Conservation (phyloP, 2,797 vertebrate species). For the Zenarchopterus dispar region DNA sequence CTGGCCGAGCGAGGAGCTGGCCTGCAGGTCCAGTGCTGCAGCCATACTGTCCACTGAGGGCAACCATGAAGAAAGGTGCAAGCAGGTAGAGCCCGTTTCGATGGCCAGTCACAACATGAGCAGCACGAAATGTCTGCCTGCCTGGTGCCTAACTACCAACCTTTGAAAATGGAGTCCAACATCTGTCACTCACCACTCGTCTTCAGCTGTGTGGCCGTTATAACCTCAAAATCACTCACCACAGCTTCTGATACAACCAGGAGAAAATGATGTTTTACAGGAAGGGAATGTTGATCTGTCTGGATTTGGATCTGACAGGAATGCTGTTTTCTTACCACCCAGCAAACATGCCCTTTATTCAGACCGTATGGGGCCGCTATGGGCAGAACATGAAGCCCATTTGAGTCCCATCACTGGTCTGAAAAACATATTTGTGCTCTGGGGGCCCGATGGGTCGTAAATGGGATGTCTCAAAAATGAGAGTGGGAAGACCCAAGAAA, state of each 20-base stretch:
- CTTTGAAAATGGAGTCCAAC: neutral
- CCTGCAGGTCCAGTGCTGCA: slow-evolving; percentile 86
- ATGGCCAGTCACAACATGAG: slow-evolving; percentile 50
- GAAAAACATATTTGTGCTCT: no score
- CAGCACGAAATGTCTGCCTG: slow-evolving; percentile 67
- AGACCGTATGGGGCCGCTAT: no score
- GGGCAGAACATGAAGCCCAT: no score
- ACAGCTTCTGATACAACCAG: slow-evolving; percentile 41
- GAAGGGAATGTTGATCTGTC: no score
- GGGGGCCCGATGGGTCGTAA: no score
- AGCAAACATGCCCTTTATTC: no score
- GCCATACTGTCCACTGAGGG: slow-evolving; percentile 89
- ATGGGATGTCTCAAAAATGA: no score
- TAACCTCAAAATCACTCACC: slow-evolving; percentile 41
- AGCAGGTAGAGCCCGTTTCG: slow-evolving; percentile 89
- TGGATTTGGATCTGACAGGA: slow-evolving; percentile 13
- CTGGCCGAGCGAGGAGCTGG: slow-evolving; percentile 91
- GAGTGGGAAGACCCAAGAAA: no score
- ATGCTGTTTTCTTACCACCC: slow-evolving; percentile 31
- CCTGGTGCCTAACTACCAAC: slow-evolving; percentile 66
- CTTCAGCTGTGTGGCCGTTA: slow-evolving; percentile 60
- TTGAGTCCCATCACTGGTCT: no score
- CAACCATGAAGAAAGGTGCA: slow-evolving; percentile 94
- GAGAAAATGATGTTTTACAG: neutral
- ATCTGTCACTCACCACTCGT: slow-evolving; percentile 51